A percentile compares a stretch with the other conserved stretches of the same genome.
Evolutionary conservation across 2,113 vertebrate genomes (phyloP).

Genomic region (Steatornis caripensis): DNA sequence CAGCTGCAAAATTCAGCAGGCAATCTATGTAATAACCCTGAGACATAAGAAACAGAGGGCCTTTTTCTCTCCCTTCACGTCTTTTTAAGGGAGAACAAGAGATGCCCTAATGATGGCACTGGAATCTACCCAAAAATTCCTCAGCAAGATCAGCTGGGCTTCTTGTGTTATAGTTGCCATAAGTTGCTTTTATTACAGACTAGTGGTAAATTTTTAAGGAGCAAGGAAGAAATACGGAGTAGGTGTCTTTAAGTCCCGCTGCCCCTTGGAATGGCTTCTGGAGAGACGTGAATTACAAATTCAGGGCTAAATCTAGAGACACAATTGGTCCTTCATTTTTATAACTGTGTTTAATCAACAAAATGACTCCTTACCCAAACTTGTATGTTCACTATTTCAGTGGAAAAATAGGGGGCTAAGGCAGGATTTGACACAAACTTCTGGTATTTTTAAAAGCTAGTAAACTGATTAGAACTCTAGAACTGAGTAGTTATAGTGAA

Average conservation of each 20-base stretch:
- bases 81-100: background rate
- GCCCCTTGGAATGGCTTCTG: background rate
- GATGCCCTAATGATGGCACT: background rate
- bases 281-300: background rate
- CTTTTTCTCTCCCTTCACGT: background rate
- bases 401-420: background rate
- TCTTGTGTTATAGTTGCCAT: background rate
- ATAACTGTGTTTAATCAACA: background rate
- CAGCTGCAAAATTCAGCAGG: slow-evolving; percentile 12
- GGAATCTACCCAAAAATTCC: background rate
- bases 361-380: background rate
- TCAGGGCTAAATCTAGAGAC: background rate
- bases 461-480: slow-evolving; percentile 5
- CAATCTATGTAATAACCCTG: background rate
- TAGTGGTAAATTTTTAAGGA: background rate
- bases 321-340: background rate
- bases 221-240: background rate
- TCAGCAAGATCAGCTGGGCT: background rate
- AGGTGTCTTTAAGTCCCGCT: background rate
- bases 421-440: slow-evolving; percentile 23
- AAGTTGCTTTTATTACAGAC: background rate
- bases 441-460: slow-evolving; percentile 45
- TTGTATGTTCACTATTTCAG: background rate
- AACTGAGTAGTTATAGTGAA: slow-evolving; percentile 6
- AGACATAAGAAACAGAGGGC: background rate